phyloP scores from a whole-genome alignment of 2,797 vertebrate genomes.

The Bovichtus variegatus region DNA sequence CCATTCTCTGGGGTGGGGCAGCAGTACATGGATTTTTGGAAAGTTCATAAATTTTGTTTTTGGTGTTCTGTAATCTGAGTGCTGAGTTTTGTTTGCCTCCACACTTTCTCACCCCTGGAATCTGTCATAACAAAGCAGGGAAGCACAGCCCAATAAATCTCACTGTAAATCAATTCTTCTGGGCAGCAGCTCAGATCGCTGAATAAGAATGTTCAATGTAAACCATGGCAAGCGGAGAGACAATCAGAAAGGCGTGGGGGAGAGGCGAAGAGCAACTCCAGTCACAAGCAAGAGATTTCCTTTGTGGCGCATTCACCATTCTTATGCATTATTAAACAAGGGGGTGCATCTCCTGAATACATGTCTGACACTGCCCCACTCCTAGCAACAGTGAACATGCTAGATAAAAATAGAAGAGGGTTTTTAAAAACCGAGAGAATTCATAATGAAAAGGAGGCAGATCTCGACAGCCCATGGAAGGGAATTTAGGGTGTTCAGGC shows the following conservation, averaged over 20 bases:
- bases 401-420: conserved; percentile 80
- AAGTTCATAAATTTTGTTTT: conserved; percentile 72
- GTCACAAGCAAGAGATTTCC: conserved; percentile 67
- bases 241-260: conserved; percentile 49
- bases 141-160: conserved; percentile 68
- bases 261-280: conserved; percentile 54
- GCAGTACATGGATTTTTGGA: conserved; percentile 50
- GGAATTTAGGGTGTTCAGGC: conserved; percentile 36
- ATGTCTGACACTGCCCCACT: conserved; percentile 67
- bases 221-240: conserved; percentile 54
- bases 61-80: conserved; percentile 64
- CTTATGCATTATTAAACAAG: conserved; percentile 83
- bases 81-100: conserved; percentile 52
- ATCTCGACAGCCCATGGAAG: conserved; percentile 8
- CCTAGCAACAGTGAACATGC: conserved; percentile 81
- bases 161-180: conserved; percentile 73
- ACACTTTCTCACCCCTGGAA: conserved; percentile 59
- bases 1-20: conserved; percentile 25
- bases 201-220: conserved; percentile 71
- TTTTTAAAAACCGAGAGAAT: conserved; percentile 71
- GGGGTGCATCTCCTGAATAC: conserved; percentile 79
- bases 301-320: conserved; percentile 71
- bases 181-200: conserved; percentile 60
- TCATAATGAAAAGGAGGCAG: conserved; percentile 59
- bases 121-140: conserved; percentile 80